Conservation (phyloP, 2,113 vertebrate species). For the Ictalurus furcatus region DNA sequence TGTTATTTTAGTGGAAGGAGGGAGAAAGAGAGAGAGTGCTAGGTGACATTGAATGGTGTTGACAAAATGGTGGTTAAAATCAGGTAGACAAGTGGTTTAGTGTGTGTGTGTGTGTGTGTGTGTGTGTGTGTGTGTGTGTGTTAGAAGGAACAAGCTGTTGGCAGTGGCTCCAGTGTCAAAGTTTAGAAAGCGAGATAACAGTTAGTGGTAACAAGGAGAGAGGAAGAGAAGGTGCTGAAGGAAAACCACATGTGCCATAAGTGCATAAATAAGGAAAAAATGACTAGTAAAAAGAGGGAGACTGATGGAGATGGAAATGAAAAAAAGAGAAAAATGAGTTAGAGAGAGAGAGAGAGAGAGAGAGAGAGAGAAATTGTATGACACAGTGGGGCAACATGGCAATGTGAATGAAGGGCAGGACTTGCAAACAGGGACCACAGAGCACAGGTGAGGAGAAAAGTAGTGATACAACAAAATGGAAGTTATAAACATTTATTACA, state of each 20-base stretch:
- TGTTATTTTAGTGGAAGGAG: neutral
- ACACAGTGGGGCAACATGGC: neutral
- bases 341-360: neutral
- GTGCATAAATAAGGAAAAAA: too few species aligned
- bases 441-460: neutral
- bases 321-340: neutral
- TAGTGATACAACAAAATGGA: neutral
- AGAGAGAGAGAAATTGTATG: neutral
- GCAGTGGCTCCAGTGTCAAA: neutral
- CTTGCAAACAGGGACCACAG: neutral
- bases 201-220: neutral
- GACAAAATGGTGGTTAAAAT: neutral
- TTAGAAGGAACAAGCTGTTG: neutral
- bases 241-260: neutral
- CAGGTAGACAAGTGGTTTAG: neutral
- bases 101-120: slow-evolving; percentile 7
- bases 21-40: neutral
- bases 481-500: neutral
- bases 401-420: neutral
- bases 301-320: neutral
- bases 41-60: neutral
- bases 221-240: neutral
- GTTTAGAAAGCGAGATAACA: neutral
- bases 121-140: neutral
- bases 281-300: neutral